phyloP scores from a whole-genome alignment of 2,888 invertebrate species.

The Troides aeacus region DNA sequence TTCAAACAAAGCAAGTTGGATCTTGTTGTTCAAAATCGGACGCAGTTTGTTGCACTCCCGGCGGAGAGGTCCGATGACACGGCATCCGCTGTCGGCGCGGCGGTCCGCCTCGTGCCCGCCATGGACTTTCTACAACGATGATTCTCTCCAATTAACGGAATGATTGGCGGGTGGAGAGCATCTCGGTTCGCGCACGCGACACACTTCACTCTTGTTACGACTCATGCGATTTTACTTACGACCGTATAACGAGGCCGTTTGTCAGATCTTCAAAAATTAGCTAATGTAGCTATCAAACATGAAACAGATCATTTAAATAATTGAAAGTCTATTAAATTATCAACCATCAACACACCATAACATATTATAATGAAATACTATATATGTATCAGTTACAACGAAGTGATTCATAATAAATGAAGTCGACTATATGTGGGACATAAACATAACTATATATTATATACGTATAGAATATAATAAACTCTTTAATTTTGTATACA shows the following conservation, averaged over 20 bases:
- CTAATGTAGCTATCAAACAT: too few species aligned
- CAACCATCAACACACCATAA: too few species aligned
- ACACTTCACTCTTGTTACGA: conserved; percentile 68
- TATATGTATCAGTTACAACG: too few species aligned
- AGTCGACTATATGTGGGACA: too few species aligned
- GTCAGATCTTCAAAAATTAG: not conserved
- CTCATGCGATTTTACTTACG: conserved; percentile 44
- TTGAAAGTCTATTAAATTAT: too few species aligned
- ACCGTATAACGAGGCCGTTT: conserved; percentile 30
- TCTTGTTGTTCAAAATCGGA: conserved; percentile 26
- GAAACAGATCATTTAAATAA: too few species aligned
- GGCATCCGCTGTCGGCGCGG: conserved; percentile 37
- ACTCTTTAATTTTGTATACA: too few species aligned
- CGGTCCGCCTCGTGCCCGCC: conserved; percentile 31
- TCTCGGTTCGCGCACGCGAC: conserved; percentile 68
- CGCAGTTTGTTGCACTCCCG: conserved; percentile 67
- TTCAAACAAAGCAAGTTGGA: too few species aligned
- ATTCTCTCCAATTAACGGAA: conserved; percentile 79
- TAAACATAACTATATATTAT: too few species aligned
- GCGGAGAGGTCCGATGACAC: conserved; percentile 62
- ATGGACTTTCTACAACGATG: conserved; percentile 72
- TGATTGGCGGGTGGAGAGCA: conserved; percentile 68
- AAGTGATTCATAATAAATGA: too few species aligned
- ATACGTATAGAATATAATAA: too few species aligned
- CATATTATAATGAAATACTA: too few species aligned